Evolutionary conservation across 2,888 invertebrate genomes (phyloP).

Genomic region (Anthrax anthrax): DNA sequence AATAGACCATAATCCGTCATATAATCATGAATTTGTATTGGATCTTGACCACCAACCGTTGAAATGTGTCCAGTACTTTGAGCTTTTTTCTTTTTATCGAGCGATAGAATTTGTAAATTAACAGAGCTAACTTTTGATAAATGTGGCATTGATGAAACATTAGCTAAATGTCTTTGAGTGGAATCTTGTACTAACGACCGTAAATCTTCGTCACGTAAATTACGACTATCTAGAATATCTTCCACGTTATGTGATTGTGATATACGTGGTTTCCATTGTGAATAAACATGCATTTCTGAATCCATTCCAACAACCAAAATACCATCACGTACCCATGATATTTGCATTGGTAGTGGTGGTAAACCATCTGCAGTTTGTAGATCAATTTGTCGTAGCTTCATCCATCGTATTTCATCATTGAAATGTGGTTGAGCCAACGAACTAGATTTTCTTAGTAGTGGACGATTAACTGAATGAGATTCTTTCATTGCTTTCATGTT

Average conservation of each 20-base stretch:
- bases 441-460: conserved; percentile 78
- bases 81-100: conserved; percentile 48
- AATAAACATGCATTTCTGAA: conserved; percentile 98
- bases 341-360: conserved; percentile 94
- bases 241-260: conserved; percentile 39
- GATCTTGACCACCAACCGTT: conserved; percentile 13
- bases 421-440: conserved; percentile 80
- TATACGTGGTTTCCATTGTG: conserved; percentile 77
- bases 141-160: conserved; percentile 65
- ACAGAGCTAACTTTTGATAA: conserved; percentile 72
- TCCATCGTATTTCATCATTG: conserved; percentile 90
- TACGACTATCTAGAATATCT: conserved; percentile 57
- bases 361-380: conserved; percentile 88
- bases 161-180: conserved; percentile 50
- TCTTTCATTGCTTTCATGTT: conserved; percentile 86
- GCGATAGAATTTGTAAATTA: conserved; percentile 62
- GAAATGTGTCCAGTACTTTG: conserved; percentile 23
- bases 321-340: conserved; percentile 97
- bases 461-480: conserved; percentile 67
- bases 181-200: conserved; percentile 50
- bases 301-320: conserved; percentile 98
- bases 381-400: conserved; percentile 83
- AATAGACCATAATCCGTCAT: conserved; percentile 92
- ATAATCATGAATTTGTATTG: conserved; percentile 51
- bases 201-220: conserved; percentile 55